Conservation (phyloP, 2,113 vertebrate species). For the Reinhardtius hippoglossoides region DNA sequence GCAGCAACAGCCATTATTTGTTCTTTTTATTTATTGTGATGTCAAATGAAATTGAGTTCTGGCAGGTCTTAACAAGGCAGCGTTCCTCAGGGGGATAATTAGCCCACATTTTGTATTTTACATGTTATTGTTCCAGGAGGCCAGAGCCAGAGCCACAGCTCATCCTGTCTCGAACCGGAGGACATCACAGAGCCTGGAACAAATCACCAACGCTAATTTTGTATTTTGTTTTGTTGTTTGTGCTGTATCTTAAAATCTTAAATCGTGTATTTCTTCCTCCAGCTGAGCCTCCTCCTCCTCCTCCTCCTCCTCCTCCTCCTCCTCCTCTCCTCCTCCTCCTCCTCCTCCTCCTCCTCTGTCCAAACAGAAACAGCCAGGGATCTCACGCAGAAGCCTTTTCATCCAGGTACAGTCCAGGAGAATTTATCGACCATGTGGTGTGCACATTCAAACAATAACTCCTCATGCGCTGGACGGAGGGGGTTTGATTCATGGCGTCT, state of each 20-base stretch:
- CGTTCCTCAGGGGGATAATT: slow-evolving; percentile 11
- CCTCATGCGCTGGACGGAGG: slow-evolving; percentile 52
- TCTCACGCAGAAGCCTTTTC: slow-evolving; percentile 26
- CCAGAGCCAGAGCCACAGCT: slow-evolving; percentile 22
- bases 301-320: slow-evolving; percentile 6
- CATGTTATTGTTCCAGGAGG: slow-evolving; percentile 27
- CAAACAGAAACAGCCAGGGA: not conserved
- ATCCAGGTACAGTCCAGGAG: slow-evolving; percentile 63
- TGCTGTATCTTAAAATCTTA: too few relatives aligned
- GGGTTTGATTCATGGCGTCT: slow-evolving; percentile 73
- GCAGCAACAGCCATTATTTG: slow-evolving; percentile 10
- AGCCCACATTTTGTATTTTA: not conserved
- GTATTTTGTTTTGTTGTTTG: slow-evolving; percentile 27
- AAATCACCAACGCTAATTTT: slow-evolving; percentile 12
- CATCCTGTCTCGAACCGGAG: slow-evolving; percentile 17
- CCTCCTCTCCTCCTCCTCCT: too few relatives aligned
- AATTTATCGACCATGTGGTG: slow-evolving; percentile 79
- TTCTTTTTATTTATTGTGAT: slow-evolving; percentile 11
- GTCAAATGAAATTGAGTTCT: slow-evolving; percentile 17
- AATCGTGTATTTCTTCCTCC: too few relatives aligned
- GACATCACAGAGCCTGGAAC: slow-evolving; percentile 29
- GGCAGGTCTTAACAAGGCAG: not conserved
- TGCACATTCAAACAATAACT: slow-evolving; percentile 65
- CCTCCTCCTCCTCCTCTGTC: too few relatives aligned
- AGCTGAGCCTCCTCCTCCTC: slow-evolving; percentile 12